Base-by-base conservation (phyloP, 2,797 vertebrate genomes). In the Brachyrhaphis roseni region DNA sequence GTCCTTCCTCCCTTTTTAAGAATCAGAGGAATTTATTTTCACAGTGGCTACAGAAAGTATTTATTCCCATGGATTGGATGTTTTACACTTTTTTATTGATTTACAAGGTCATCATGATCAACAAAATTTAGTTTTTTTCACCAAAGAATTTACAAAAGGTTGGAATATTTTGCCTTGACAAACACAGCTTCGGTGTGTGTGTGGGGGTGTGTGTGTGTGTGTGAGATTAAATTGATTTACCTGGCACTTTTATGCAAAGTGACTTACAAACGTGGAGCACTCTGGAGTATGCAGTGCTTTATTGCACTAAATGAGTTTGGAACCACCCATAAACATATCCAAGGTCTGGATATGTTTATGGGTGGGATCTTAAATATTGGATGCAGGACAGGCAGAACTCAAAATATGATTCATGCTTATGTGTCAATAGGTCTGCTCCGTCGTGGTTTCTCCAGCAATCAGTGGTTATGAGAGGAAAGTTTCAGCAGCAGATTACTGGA, bases 181-280 rank as follows among this genome's bases (percentile, higher is more conserved):
- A 68, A 68, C 15, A 36, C 64, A 68, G 23, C 34, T 26, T 41
- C 39, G 41, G 6, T 68, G 20, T 64, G 59, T 28, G 55, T n/a
- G 55, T 62, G 26, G 34, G 34, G 34, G 34, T 62, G 2, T 64
- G 16, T 46, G 45, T 46, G 49, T 23, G 49, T 68, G 12, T 41
- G 66, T 68, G 39, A 70, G 39, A 41, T 70, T 23, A 43, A 70
- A 70, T 43, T 41, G 39, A 68, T 41, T 68, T 41, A 26, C 36
- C 64, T 26, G 66, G 66, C 66, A 41, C 66, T 70, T 70, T 43
- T 6, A 70, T 70, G 66, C 66, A 70, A 68, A 68, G 36, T 43
- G 39, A 66, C 36, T 39, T 12, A 68, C 18, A 68, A 41, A 39
- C 64, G 0, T 5, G 20, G 20, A 70, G 39, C 8, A 1, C 11